phyloP scores from a whole-genome alignment of 2,888 invertebrate genomes.

The Torymus aiolomorphi region DNA sequence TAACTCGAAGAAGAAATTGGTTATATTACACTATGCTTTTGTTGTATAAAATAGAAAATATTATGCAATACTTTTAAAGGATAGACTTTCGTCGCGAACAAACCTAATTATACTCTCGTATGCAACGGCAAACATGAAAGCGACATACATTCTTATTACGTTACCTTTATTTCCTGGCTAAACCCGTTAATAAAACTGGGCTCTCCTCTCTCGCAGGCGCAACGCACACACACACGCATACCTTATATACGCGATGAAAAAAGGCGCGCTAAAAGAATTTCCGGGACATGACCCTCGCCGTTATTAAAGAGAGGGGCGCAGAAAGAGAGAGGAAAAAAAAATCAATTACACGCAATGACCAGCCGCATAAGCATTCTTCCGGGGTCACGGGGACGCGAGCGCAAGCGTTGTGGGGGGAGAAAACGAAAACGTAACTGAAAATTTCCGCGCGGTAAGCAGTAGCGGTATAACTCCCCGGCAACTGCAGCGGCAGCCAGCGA shows the following conservation, averaged over 20 bases:
- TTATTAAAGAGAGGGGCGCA: no score
- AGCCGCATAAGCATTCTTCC: slow-evolving; percentile 51
- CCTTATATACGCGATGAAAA: background rate
- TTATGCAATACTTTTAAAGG: no score
- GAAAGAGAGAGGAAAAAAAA: slow-evolving; percentile 36
- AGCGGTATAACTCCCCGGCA: slow-evolving; percentile 52
- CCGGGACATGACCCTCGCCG: background rate
- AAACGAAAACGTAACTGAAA: slow-evolving; percentile 51
- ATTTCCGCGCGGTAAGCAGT: slow-evolving; percentile 54
- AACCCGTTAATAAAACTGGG: slow-evolving; percentile 4
- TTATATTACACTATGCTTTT: no score
- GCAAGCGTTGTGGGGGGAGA: background rate
- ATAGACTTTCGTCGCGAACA: no score
- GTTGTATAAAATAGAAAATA: no score
- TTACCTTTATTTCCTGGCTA: background rate
- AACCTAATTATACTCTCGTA: no score
- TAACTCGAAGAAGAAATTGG: no score
- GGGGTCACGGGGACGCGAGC: slow-evolving; percentile 22
- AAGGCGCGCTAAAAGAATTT: background rate
- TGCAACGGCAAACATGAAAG: no score
- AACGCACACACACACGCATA: no score
- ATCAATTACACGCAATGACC: slow-evolving; percentile 50
- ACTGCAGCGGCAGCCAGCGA: slow-evolving; percentile 25
- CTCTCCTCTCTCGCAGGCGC: background rate
- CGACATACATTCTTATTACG: no score